A percentile compares a stretch with the other conserved stretches of the same genome.
phyloP scores from a whole-genome alignment of 2,888 invertebrate species.

The Opisthograptis luteolata region DNA sequence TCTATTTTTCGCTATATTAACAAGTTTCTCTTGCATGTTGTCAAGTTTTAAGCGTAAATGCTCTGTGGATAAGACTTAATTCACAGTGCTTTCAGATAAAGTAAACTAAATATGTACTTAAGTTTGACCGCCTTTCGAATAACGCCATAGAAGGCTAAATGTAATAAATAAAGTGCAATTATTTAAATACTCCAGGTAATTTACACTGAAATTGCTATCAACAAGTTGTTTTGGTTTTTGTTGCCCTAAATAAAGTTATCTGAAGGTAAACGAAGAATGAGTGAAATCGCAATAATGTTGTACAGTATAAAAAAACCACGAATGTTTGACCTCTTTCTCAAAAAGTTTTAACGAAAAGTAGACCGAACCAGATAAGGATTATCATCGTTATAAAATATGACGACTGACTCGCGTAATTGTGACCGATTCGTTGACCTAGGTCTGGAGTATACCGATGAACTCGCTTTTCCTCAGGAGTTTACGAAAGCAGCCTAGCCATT shows the following conservation, averaged over 20 bases:
- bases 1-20: too few species aligned
- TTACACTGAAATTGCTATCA: not conserved
- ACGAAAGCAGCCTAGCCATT: too few species aligned
- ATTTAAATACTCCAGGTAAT: constrained; percentile 1
- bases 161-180: not conserved
- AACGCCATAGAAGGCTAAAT: constrained; percentile 16
- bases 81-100: not conserved
- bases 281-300: too few species aligned
- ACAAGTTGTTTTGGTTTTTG: not conserved
- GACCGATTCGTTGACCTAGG: too few species aligned
- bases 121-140: constrained; percentile 25
- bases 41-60: constrained; percentile 1
- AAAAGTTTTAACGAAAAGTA: too few species aligned
- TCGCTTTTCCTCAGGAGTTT: too few species aligned
- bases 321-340: too few species aligned
- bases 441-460: too few species aligned
- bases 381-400: too few species aligned
- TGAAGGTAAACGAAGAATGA: not conserved
- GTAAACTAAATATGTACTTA: constrained; percentile 8
- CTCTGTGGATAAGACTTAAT: constrained; percentile 1
- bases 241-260: not conserved
- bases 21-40: not conserved
- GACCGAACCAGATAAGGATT: too few species aligned
- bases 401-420: too few species aligned
- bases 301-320: too few species aligned